Evolutionary conservation across 1,140 invertebrate species (phyloP).

Genomic region (Drosophila busckii): DNA sequence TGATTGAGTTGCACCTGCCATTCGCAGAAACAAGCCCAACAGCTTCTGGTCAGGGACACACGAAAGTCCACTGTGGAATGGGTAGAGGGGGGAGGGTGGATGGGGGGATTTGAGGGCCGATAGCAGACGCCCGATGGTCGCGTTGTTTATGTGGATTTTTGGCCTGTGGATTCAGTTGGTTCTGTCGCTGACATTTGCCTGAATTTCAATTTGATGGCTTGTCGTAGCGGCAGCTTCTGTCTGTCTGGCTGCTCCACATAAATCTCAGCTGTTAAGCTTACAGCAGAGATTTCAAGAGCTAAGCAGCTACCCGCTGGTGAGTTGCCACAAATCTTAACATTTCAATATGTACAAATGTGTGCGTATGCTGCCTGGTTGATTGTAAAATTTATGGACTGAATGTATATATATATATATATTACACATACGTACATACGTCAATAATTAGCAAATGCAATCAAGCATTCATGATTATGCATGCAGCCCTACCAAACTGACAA

Average conservation of each 20-base stretch:
- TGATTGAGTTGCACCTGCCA: slow-evolving; percentile 77
- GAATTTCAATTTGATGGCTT: slow-evolving; percentile 64
- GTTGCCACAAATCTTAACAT: slow-evolving; percentile 1
- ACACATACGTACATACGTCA: too few relatives aligned
- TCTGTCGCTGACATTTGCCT: slow-evolving; percentile 68
- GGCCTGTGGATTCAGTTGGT: slow-evolving; percentile 29
- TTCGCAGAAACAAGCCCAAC: slow-evolving; percentile 71
- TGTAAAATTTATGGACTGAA: slow-evolving; percentile 11
- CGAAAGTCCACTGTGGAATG: neutral
- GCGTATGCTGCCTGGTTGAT: neutral
- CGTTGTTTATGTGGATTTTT: slow-evolving; percentile 73
- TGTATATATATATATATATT: too few relatives aligned
- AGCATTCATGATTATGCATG: slow-evolving; percentile 17
- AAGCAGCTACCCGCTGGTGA: too few relatives aligned
- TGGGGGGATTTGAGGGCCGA: slow-evolving; percentile 13
- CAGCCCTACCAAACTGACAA: neutral
- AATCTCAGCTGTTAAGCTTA: slow-evolving; percentile 36
- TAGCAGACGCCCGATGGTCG: slow-evolving; percentile 27
- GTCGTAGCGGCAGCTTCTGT: slow-evolving; percentile 48
- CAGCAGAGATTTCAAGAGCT: too few relatives aligned
- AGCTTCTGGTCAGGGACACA: slow-evolving; percentile 17
- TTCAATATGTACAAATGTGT: neutral
- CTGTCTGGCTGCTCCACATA: slow-evolving; percentile 40
- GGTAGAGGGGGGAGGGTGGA: neutral
- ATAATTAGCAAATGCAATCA: slow-evolving; percentile 50